Evolutionary conservation across 1,140 invertebrate species (phyloP), one percentile per base, ranked within the genome.

Genomic region (Drosophila seguyi): DNA sequence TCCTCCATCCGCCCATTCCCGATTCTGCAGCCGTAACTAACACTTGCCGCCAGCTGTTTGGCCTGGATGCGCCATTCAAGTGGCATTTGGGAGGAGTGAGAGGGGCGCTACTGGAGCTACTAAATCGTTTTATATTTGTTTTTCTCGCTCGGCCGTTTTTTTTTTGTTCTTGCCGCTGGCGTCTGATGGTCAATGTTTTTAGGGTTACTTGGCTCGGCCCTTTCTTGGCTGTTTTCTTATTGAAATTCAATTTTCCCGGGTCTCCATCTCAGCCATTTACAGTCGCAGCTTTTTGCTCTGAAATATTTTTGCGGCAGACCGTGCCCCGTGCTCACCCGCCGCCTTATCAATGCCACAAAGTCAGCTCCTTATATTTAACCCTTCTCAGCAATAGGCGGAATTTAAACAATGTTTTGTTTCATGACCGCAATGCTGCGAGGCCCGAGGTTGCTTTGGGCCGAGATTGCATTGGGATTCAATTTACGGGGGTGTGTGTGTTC

Each of bases 91-190:
- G 66, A 79, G 52, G 10, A 20, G 52, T 20, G 3, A 11, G 52
- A 47, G 7, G 27, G 52, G 29, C 18, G 52, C 36, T 25, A 55
- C 52, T 36, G 52, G 20, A 55, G 85, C 85, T 90, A 90, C 81
- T 90, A 90, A 90, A 90, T 90, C 86, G 81, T 90, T 90, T 72
- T 90, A 85, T 75, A 90, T 90, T 85, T 90, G 78, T 85, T 80
- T 87, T 90, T 90, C 83, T 68, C 69, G 62, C 61, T 80, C 68
- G 68, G 56, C 50, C 38, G 31, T 41, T 47, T 58, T 29, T 56
- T 58, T 53, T 25, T 14, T 75, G 25, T 25, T 42, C 13, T 56
- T 75, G 31, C 42, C 52, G 55, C 41, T 52, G 20, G 42, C 52
- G 63, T 53, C 65, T 75, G 59, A 52, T 81, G 77, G 81, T 75